Base-by-base conservation (phyloP, 2,797 vertebrate genomes). In the Eupleurogrammus muticus region DNA sequence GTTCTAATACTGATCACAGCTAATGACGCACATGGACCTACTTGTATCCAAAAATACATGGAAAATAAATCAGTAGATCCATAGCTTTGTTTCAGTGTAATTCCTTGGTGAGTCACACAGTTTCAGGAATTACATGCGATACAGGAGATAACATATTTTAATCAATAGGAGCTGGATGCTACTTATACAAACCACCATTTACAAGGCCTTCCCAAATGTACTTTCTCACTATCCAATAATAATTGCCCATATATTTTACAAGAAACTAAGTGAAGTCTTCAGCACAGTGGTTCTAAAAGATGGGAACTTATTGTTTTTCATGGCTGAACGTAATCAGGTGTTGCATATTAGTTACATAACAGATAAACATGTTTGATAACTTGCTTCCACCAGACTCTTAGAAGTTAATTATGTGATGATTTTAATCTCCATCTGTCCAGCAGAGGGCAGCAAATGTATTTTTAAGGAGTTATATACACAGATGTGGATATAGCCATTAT, bases 401-500 rank as follows among this genome's bases (percentile, higher is more conserved):
- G 5, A 1, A 67, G 9, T 1, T 10, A 2, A 40, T 12, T 6
- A 13, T 1, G 4, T 46, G 17, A n/a, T n/a, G n/a, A n/a, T n/a
- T n/a, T n/a, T n/a, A n/a, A n/a, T n/a, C n/a, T 38, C 3, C 6
- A 24, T 51, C n/a, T 46, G 19, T 66, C 80, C 85, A 87, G 68
- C 56, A 87, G 87, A 76, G 69, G 73, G 82, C 68, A 75, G 68
- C 16, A 65, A 61, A 70, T 7, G 11, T 44, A 14, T 5, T 44
- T 6, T n/a, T n/a, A 44, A 44, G 14, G 8, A 42, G 13, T 5
- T 40, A 40, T 42, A 42, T 17, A 6, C 40, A 44, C 40, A 2
- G 5, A 44, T 40, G 38, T 40, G 13, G 13, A 16, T 44, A 28
- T 28, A 28, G 17, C 16, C 40, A 42, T 42, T 42, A 42, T 16